A percentile compares a stretch with the other conserved stretches of the same genome.
phyloP scores from a whole-genome alignment of 2,888 invertebrate species.

The Chelonus formosanus region DNA sequence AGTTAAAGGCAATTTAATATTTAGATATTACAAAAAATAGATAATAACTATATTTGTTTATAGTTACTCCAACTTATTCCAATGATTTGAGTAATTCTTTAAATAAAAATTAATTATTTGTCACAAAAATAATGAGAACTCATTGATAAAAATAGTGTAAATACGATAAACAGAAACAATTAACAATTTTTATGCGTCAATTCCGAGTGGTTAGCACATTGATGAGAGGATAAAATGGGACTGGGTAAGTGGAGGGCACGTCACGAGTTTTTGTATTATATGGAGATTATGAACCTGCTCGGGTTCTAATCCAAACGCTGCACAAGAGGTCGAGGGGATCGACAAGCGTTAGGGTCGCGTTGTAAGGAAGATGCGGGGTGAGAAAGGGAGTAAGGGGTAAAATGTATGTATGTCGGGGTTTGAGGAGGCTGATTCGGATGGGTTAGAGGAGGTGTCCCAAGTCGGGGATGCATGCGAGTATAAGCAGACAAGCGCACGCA shows the following conservation, averaged over 20 bases:
- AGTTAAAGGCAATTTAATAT: too few species aligned
- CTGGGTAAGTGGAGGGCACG: constrained; percentile 29
- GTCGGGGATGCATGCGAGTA: constrained; percentile 35
- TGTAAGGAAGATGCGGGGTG: constrained; percentile 24
- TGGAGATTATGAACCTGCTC: constrained; percentile 64
- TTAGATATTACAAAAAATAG: too few species aligned
- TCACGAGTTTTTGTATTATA: constrained; percentile 55
- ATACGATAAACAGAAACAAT: too few species aligned
- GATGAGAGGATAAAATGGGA: constrained; percentile 22
- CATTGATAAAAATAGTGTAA: too few species aligned
- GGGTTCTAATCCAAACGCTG: constrained; percentile 43
- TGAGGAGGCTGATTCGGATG: constrained; percentile 40
- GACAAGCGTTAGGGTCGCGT: constrained; percentile 40
- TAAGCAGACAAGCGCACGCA: constrained; percentile 57
- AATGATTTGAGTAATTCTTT: too few species aligned
- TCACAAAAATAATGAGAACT: too few species aligned
- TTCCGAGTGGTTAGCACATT: constrained; percentile 8
- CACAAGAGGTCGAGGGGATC: constrained; percentile 40
- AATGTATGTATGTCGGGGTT: constrained; percentile 33
- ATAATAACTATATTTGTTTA: too few species aligned
- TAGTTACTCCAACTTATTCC: too few species aligned
- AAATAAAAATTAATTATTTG: too few species aligned
- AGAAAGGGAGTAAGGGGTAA: constrained; percentile 35
- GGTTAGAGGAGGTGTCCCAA: constrained; percentile 21
- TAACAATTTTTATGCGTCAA: background rate